Percentiles rank a stretch among this genome's conserved stretches.
These are phyloP conservation scores for Pocillopora grandis DNA, from an alignment of 92 coral and sea anemone species.

Conservation along the genomic window DNA sequence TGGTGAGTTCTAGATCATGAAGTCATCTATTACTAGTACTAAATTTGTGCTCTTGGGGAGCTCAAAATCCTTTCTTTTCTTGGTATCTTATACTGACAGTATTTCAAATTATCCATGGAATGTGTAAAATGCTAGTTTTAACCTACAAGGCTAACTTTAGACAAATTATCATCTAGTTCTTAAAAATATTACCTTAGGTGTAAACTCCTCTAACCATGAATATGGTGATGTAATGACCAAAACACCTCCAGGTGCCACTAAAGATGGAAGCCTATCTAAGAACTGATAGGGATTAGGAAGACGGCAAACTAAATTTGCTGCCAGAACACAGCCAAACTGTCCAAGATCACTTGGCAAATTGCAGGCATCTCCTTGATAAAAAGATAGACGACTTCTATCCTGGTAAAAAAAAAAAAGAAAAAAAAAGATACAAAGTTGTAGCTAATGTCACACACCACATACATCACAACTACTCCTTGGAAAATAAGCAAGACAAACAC, in stretches of 20 bases:
- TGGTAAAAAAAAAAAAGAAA: background rate
- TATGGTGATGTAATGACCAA: constrained; percentile 66
- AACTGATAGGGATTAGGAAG: constrained; percentile 77
- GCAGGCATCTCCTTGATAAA: constrained; percentile 74
- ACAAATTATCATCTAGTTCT: background rate
- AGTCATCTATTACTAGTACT: too few species aligned
- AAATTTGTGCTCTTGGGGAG: too few species aligned
- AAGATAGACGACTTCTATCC: constrained; percentile 65
- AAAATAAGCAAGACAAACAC: too few species aligned
- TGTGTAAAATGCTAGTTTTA: too few species aligned
- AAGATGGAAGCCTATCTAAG: constrained; percentile 62
- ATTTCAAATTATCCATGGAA: too few species aligned
- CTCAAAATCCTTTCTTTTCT: too few species aligned
- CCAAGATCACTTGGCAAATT: constrained; percentile 71
- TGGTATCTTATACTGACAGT: too few species aligned
- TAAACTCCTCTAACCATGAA: constrained; percentile 70
- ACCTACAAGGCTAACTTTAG: too few species aligned
- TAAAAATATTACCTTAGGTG: constrained; percentile 57
- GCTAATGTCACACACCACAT: background rate
- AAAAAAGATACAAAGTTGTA: background rate
- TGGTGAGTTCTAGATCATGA: too few species aligned
- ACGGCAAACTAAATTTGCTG: constrained; percentile 74
- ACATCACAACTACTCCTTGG: too few species aligned
- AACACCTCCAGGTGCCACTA: constrained; percentile 76
- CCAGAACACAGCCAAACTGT: constrained; percentile 77